Conservation (phyloP, 2,113 vertebrate genomes). For the Myotis lucifugus region DNA sequence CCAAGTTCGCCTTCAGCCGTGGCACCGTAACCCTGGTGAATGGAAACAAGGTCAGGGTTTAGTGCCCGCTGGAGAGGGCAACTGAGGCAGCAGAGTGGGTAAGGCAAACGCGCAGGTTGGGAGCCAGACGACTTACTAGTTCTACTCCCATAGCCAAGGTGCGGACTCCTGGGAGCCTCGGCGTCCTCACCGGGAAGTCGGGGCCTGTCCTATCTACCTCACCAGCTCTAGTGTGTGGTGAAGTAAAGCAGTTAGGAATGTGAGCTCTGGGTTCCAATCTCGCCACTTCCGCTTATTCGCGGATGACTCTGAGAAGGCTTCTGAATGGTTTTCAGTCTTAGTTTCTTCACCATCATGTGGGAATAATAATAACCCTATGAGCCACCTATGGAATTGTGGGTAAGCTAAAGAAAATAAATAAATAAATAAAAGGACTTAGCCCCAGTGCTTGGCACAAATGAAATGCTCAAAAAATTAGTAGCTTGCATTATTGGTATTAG, state of each 20-base stretch:
- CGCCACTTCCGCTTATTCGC: background rate
- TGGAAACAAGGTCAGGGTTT: background rate
- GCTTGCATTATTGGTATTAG: background rate
- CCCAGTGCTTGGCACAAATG: background rate
- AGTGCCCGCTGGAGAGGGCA: fast-evolving
- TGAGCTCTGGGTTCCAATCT: background rate
- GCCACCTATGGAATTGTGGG: too few species aligned
- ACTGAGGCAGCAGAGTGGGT: fast-evolving
- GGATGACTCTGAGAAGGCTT: background rate
- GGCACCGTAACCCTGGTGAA: background rate
- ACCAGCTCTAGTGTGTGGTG: fast-evolving
- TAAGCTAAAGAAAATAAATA: background rate
- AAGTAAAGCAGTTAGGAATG: too few species aligned
- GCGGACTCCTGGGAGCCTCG: background rate
- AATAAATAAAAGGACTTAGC: background rate
- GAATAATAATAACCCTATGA: background rate
- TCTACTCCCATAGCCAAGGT: background rate
- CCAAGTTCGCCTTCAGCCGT: conserved; percentile 37
- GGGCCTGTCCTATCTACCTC: too few species aligned
- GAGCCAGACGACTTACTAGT: too few species aligned
- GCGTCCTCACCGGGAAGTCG: too few species aligned
- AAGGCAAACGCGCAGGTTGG: background rate
- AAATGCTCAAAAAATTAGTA: background rate
- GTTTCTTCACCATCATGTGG: background rate
- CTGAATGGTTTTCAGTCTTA: background rate